These are phyloP conservation scores for Paelopatides confundens DNA, from an alignment of 53 echinoderm and acorn worm genomes.

Conservation along the genomic window DNA sequence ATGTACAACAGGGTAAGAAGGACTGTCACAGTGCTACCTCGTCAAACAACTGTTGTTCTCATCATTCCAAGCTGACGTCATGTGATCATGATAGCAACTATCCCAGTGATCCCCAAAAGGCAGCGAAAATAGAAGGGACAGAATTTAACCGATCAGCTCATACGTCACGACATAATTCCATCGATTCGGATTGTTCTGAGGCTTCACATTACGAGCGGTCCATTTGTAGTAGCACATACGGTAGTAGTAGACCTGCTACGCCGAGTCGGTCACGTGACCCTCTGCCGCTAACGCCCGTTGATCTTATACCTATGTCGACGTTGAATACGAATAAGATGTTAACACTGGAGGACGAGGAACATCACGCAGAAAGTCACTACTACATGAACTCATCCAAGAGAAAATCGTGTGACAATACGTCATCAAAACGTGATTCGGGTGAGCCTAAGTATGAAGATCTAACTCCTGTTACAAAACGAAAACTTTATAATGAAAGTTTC, in stretches of 20 bases:
- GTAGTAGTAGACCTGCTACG: background rate
- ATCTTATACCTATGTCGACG: background rate
- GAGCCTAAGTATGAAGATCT: constrained; percentile 44
- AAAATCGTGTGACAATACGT: background rate
- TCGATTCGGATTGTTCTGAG: constrained; percentile 11
- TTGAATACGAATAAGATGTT: background rate
- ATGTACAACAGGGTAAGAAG: constrained; percentile 15
- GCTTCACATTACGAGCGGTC: constrained; percentile 34
- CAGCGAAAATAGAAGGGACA: constrained; percentile 31
- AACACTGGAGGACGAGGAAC: constrained; percentile 23
- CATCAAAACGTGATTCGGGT: background rate
- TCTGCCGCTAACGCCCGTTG: background rate
- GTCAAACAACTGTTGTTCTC: background rate
- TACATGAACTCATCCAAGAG: constrained; percentile 12
- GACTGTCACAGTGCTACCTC: constrained; percentile 4
- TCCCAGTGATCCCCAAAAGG: constrained; percentile 33
- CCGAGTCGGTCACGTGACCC: constrained; percentile 2
- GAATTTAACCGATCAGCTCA: constrained; percentile 34
- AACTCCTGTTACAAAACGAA: constrained; percentile 19
- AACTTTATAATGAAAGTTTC: background rate
- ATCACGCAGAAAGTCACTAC: constrained; percentile 34
- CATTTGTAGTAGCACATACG: background rate
- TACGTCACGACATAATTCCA: constrained; percentile 13
- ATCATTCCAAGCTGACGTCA: background rate
- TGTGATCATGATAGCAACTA: background rate